These are phyloP conservation scores for Epinephelus cyanopodus DNA, from an alignment of 2,113 vertebrate species.

Conservation along the genomic window DNA sequence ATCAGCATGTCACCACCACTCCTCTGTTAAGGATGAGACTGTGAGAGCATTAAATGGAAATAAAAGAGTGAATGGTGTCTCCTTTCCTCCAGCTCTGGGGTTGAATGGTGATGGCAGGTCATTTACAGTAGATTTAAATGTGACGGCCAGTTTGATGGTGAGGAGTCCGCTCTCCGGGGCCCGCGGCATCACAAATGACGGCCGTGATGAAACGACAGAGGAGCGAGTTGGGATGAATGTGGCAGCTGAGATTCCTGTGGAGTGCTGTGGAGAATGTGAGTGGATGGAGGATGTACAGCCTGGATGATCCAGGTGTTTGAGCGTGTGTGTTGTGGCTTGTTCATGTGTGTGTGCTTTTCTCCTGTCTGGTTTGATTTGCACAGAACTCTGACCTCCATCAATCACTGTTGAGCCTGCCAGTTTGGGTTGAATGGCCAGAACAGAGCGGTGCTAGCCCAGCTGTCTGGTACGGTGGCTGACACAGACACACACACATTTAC, in stretches of 20 bases:
- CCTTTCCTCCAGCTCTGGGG: constrained; percentile 38
- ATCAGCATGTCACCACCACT: constrained; percentile 44
- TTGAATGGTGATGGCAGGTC: constrained; percentile 50
- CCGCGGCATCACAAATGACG: neutral
- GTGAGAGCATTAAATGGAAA: constrained; percentile 45
- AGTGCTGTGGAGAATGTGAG: constrained; percentile 7
- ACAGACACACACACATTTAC: constrained; percentile 5
- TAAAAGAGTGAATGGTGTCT: constrained; percentile 26
- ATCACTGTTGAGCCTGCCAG: constrained; percentile 39
- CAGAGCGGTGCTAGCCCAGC: constrained; percentile 18
- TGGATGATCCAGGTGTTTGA: constrained; percentile 11
- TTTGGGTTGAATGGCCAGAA: constrained; percentile 41
- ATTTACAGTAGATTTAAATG: constrained; percentile 65
- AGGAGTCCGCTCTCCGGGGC: constrained; percentile 15
- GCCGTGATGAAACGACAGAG: constrained; percentile 33
- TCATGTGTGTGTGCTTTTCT: constrained; percentile 1
- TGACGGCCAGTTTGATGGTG: constrained; percentile 46
- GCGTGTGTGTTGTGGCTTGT: constrained; percentile 3
- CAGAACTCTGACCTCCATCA: constrained; percentile 53
- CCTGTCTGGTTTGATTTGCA: constrained; percentile 37
- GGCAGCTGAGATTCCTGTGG: constrained; percentile 16
- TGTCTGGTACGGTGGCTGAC: constrained; percentile 34
- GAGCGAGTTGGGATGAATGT: constrained; percentile 20
- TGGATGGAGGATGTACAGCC: constrained; percentile 2
- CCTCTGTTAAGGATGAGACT: constrained; percentile 1